Base-by-base conservation (phyloP, 2,888 invertebrate genomes). In the Diarsia brunnea region DNA sequence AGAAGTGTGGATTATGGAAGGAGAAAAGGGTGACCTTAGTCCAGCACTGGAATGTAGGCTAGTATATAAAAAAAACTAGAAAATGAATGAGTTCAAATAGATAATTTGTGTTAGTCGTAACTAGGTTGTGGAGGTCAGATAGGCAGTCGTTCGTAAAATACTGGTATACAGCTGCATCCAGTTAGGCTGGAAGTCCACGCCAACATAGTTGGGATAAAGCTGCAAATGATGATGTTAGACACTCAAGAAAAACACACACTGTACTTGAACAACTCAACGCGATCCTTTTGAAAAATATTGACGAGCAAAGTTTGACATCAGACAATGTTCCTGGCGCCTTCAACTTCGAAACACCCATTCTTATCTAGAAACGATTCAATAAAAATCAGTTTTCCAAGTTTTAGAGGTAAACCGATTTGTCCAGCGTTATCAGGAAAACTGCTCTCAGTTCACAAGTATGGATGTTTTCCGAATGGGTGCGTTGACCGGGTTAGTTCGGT, bases 361-460 rank as follows among this genome's bases (percentile, higher is more conserved):
- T 84, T 87, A 87, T 87, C 84, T 81, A n/a, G 73, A 77, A 82
- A 78, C 79, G 77, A 82, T 88, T 86, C 82, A 87, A 88, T 88
- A 88, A 89, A 86, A 87, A 87, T 86, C 83, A 82, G 83, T 86
- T 84, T 69, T 65, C 83, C 7, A 81, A 84, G 69, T 84, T 74
- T 72, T 74, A 68, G 82, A 80, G 85, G 81, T 86, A 85, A 79
- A 81, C 79, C 73, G 81, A 89, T 89, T 89, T 87, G 84, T 87
- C 75, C 88, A 74, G n/a, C 53, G 84, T 81, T 89, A 90, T 90
- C 86, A 75, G 45, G 69, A 60, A 85, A 87, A 86, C 82, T 85
- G 84, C 55, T 77, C 73, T 80, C 49, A 51, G 64, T 86, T 86
- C 69, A 60, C 60, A 86, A 88, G 82, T 85, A 84, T 79, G 82